Percentiles rank a stretch among this genome's conserved stretches.
Conservation (phyloP, 2,797 vertebrate species). For the Peromyscus nudipes region DNA sequence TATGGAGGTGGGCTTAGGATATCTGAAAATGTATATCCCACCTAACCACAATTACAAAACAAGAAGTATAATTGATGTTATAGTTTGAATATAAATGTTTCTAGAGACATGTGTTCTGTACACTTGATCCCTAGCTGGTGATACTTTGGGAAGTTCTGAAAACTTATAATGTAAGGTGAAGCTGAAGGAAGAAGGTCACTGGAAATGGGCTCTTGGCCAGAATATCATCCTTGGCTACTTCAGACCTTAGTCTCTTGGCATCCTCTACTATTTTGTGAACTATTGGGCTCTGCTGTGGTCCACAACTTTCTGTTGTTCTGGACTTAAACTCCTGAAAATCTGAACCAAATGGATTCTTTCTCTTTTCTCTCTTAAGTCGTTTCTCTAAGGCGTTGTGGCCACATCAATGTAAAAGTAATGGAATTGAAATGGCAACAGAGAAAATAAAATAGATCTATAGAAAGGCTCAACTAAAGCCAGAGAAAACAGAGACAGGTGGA, state of each 20-base stretch:
- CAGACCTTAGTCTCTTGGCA: not conserved
- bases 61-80: not conserved
- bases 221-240: not conserved
- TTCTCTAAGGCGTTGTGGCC: no score
- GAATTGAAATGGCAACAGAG: not conserved
- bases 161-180: not conserved
- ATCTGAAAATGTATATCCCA: not conserved
- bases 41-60: not conserved
- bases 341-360: not conserved
- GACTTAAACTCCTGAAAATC: not conserved
- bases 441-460: not conserved
- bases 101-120: no score
- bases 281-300: not conserved
- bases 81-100: not conserved
- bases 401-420: not conserved
- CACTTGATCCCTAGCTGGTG: not conserved
- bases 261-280: not conserved
- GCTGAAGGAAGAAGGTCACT: not conserved
- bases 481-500: not conserved
- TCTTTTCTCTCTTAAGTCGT: not conserved
- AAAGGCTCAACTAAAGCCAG: not conserved
- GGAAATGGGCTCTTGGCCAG: not conserved
- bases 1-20: not conserved
- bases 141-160: not conserved
- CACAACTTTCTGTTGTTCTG: not conserved